Base-by-base conservation (phyloP, 1,140 invertebrate genomes). In the Aporrectodea caliginosa region DNA sequence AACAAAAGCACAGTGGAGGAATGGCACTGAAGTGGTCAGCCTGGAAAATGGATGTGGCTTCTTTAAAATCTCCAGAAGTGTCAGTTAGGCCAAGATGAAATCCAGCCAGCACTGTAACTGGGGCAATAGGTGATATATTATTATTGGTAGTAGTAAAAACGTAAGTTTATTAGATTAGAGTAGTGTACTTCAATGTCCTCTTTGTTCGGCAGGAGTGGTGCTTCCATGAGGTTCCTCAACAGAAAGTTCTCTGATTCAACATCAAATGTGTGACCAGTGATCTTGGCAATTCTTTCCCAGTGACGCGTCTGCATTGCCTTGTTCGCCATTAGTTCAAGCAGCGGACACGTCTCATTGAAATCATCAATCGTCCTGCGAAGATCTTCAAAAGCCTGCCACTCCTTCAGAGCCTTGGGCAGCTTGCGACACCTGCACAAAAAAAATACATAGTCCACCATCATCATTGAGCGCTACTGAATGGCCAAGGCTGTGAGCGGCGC, bases 341-440 rank as follows among this genome's bases (percentile, higher is more conserved):
- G 89, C 0, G 96, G 96, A 87, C 95, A 98, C 92, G 97, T 96
- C 85, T 98, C 97, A 86, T 97, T 98, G 87, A 98, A 98, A 86
- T 98, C 96, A 85, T 98, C 96, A 81, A 98, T 97, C 0, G 95
- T 99, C 83, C 97, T 96, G 85, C 98, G 96, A 71, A 98, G 89
- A 1, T 96, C 95, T 85, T 94, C 94, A 89, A 97, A 99, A 0
- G 96, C 96, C 16, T 96, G 96, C 96, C 96, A 99, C 88, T 98
- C 96, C 88, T 98, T 97, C 31, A 98, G 88, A 1, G 94, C 96
- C 88, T 98, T 98, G 0, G 96, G 96, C 35, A 98, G 89, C 88
- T 98, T 98, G 33, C 88, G 86, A 81, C 88, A 89, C 79, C 88
- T 88, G 75, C 1, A 81, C n/a, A n/a, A n/a, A n/a, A n/a, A n/a